Percentiles rank a stretch among this genome's conserved stretches.
Evolutionary conservation across 2,888 invertebrate genomes (phyloP).

Genomic region (Entomobrya proxima): DNA sequence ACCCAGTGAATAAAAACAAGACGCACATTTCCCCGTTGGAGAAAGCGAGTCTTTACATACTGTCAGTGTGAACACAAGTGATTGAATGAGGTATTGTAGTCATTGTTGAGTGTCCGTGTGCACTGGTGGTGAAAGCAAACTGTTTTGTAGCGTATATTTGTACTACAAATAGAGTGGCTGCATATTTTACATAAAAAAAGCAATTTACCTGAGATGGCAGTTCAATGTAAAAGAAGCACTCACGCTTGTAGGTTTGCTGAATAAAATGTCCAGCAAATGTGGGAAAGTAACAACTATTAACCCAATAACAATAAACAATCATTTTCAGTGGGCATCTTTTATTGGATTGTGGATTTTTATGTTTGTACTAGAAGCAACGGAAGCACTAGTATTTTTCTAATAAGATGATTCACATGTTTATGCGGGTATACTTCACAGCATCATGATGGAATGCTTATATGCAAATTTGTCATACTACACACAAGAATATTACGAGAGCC

Average conservation of each 20-base stretch:
- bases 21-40: too few relatives aligned
- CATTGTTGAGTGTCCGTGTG: not conserved
- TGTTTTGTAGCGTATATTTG: not conserved
- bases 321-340: not conserved
- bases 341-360: not conserved
- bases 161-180: not conserved
- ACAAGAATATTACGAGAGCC: not conserved
- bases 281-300: not conserved
- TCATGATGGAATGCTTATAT: too few relatives aligned
- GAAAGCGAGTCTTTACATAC: not conserved
- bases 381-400: too few relatives aligned
- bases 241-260: not conserved
- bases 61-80: not conserved
- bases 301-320: constrained; percentile 18
- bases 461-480: too few relatives aligned
- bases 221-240: not conserved
- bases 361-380: too few relatives aligned
- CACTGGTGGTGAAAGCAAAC: not conserved
- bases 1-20: too few relatives aligned
- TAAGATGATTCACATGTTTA: too few relatives aligned
- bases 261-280: not conserved
- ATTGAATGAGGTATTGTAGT: constrained; percentile 26
- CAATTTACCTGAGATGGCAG: not conserved
- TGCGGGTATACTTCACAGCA: too few relatives aligned
- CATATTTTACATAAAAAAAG: not conserved